Evolutionary conservation across 2,797 vertebrate species (phyloP).

Genomic region (Gymnopithys bicolor): DNA sequence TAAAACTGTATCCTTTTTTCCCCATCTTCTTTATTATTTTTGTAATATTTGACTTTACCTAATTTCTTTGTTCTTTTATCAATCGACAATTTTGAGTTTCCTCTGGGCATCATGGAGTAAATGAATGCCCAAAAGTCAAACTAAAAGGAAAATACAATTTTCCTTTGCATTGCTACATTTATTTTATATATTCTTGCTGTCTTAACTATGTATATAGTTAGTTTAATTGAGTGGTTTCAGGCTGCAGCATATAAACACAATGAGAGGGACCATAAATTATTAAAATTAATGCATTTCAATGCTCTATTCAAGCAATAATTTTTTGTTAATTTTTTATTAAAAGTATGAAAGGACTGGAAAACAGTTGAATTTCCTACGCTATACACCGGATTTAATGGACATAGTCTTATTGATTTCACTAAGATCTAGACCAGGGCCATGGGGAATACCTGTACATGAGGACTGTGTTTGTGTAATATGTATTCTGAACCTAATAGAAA

Average conservation of each 20-base stretch:
- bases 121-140: background rate
- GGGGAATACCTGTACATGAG: background rate
- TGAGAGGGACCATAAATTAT: background rate
- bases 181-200: background rate
- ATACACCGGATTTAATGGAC: background rate
- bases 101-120: background rate
- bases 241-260: background rate
- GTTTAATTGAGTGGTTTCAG: background rate
- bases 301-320: background rate
- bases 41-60: background rate
- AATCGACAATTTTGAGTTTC: background rate
- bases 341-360: background rate
- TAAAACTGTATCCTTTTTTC: fast-evolving
- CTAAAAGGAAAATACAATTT: background rate
- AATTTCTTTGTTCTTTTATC: background rate
- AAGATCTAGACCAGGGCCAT: background rate
- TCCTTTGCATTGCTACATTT: background rate
- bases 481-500: constrained; percentile 19
- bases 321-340: background rate
- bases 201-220: background rate
- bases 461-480: background rate
- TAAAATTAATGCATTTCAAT: background rate
- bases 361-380: background rate
- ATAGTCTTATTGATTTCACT: background rate
- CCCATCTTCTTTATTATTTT: background rate